phyloP scores from a whole-genome alignment of 2,113 vertebrate species.

The Bettongia penicillata region DNA sequence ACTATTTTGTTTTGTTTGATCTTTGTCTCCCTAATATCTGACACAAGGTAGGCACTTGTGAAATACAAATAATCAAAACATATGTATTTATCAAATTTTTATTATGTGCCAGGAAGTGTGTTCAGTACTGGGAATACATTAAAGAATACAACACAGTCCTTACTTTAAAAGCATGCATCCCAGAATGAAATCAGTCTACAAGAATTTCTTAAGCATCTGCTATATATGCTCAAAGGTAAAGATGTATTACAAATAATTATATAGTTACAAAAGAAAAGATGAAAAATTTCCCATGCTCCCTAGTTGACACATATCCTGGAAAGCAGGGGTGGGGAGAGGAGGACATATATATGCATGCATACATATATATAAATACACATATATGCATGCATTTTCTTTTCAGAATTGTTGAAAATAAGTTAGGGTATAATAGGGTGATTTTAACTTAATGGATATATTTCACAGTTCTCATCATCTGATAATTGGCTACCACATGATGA shows the following conservation, averaged over 20 bases:
- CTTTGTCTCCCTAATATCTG: background rate
- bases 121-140: background rate
- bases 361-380: no score
- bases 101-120: background rate
- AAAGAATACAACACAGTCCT: background rate
- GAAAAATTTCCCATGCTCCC: background rate
- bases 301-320: background rate
- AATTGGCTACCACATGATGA: background rate
- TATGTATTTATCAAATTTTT: background rate
- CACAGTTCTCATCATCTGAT: background rate
- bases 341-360: no score
- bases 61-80: background rate
- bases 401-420: background rate
- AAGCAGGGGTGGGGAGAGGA: background rate
- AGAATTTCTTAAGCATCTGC: background rate
- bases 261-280: conserved; percentile 13
- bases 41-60: background rate
- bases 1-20: no score
- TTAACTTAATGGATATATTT: background rate
- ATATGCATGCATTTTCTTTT: background rate
- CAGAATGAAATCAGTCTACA: background rate
- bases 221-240: background rate
- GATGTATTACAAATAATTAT: background rate
- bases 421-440: background rate
- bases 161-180: background rate